Evolutionary conservation across 2,113 vertebrate genomes (phyloP).

Genomic region (Tamias sibiricus): DNA sequence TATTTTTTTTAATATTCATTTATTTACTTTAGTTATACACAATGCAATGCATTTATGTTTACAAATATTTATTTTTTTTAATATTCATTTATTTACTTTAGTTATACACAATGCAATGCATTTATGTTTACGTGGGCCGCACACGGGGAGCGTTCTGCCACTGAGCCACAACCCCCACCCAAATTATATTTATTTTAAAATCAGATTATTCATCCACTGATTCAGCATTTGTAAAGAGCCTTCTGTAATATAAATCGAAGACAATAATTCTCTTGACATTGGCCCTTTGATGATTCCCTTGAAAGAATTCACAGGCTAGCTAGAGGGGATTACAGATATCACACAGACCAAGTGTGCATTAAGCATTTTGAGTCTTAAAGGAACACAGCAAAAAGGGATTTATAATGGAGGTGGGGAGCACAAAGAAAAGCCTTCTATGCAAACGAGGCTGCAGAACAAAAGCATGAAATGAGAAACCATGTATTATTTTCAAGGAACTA

Average conservation of each 20-base stretch:
- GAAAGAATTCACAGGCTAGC: not conserved
- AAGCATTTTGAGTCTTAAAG: not conserved
- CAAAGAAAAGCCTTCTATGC: not conserved
- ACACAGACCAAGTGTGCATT: not conserved
- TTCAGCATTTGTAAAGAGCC: not conserved
- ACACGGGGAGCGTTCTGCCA: no score
- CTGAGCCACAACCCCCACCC: no score
- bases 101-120: no score
- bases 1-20: no score
- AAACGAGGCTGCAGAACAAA: constrained; percentile 26
- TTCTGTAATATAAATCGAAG: not conserved
- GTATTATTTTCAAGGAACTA: not conserved
- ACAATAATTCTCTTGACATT: not conserved
- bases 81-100: no score
- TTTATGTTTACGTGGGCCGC: no score
- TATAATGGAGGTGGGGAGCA: not conserved
- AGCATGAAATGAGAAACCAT: not conserved
- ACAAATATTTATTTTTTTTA: no score
- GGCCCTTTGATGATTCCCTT: not conserved
- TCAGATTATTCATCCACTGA: not conserved
- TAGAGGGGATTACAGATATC: not conserved
- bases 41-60: no score
- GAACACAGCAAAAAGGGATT: not conserved
- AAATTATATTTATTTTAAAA: constrained; percentile 42
- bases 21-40: no score